phyloP scores from a whole-genome alignment of 1,140 invertebrate genomes.

The Pseudobourletiella spinata region DNA sequence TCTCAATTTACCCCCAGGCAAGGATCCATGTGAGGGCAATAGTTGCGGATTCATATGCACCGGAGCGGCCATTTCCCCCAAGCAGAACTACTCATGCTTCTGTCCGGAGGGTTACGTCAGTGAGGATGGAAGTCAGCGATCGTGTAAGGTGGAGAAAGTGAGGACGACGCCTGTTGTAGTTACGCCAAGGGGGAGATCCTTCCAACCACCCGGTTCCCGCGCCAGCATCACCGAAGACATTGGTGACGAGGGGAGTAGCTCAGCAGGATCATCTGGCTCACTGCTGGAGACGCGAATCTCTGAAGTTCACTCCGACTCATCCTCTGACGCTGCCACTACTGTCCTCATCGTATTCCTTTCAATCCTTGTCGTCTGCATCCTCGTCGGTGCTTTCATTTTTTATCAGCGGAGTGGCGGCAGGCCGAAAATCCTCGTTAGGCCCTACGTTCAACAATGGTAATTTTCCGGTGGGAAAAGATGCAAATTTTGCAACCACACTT shows the following conservation, averaged over 20 bases:
- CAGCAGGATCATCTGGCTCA: no score
- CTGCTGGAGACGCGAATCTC: no score
- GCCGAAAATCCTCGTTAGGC: slow-evolving; percentile 26
- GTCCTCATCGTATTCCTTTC: slow-evolving; percentile 4
- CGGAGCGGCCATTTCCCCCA: not conserved
- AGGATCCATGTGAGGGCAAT: slow-evolving; percentile 1
- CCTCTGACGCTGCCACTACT: not conserved
- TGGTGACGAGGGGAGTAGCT: no score
- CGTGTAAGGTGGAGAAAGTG: not conserved
- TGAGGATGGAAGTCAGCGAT: not conserved
- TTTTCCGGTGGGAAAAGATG: no score
- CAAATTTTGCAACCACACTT: no score
- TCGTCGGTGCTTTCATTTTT: slow-evolving; percentile 4
- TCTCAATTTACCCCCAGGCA: not conserved
- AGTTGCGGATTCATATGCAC: slow-evolving; percentile 9
- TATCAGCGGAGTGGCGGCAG: slow-evolving; percentile 13
- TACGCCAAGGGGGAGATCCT: not conserved
- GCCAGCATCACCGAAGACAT: no score
- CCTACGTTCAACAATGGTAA: slow-evolving; percentile 33
- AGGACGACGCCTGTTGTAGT: no score
- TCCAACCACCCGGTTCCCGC: not conserved
- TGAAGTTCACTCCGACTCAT: no score
- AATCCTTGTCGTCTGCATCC: not conserved
- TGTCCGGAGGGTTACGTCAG: not conserved
- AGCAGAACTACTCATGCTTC: not conserved